phyloP scores from a whole-genome alignment of 2,797 vertebrate genomes.

The Eidolon dupreanum region DNA sequence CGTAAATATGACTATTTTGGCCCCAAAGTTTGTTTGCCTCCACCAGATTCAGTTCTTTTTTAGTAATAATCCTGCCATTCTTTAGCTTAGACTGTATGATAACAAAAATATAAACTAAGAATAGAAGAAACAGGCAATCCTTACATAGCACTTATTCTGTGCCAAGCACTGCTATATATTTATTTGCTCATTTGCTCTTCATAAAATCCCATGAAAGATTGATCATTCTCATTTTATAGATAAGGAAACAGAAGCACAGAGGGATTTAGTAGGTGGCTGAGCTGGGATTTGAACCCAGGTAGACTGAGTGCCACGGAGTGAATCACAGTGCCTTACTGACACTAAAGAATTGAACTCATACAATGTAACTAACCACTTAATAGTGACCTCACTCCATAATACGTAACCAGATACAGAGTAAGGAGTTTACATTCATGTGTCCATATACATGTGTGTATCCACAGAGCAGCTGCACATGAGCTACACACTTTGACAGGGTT shows the following conservation, averaged over 20 bases:
- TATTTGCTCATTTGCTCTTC: neutral
- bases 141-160: neutral
- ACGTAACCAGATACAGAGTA: neutral
- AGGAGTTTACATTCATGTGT: neutral
- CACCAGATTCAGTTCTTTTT: neutral
- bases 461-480: neutral
- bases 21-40: neutral
- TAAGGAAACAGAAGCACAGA: neutral
- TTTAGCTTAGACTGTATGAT: neutral
- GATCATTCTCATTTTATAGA: neutral
- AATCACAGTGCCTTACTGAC: neutral
- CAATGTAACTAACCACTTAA: neutral
- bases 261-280: neutral
- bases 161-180: neutral
- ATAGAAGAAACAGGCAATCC: neutral
- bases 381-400: neutral
- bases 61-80: neutral
- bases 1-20: neutral
- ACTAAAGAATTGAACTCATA: neutral
- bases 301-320: neutral
- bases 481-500: neutral
- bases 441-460: fast-evolving
- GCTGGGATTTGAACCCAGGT: neutral
- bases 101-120: neutral
- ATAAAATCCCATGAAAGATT: neutral